Base-by-base conservation (phyloP, 2,113 vertebrate species). In the Periophthalmodon schlosseri region DNA sequence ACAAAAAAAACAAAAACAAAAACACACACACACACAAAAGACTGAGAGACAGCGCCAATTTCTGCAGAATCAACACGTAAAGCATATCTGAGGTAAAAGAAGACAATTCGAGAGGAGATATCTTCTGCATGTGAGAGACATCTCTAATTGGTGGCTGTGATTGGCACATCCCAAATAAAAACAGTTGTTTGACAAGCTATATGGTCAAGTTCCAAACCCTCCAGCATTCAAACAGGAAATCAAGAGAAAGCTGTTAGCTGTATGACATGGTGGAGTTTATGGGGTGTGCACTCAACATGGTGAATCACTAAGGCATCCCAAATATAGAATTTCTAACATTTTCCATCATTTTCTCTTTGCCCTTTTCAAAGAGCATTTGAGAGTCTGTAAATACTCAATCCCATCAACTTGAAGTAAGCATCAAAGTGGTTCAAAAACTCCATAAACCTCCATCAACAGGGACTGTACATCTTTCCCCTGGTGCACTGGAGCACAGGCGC, bases 391-490 rank as follows among this genome's bases (percentile, higher is more conserved):
- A 56, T 56, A n/a, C 57, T 60, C 12, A 60, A 60, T 60, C 57
- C 57, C 14, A 60, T 60, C 57, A 60, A 56, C 20, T 21, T 56
- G 56, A 12, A 23, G 57, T 14, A 60, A 60, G 24, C 24, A 13
- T 34, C 3, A 64, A 64, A 65, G 20, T 69, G 28, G 50, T 73
- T 66, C 69, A 82, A 67, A 82, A 63, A 69, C 70, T 50, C 57
- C n/a, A 50, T 0, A 75, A 33, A 58, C 36, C 52, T 64, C 70
- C 47, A 73, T 68, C 57, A 68, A 50, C 23, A 15, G 0, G 4
- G 7, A n/a, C n/a, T 57, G 76, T 11, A 21, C 8, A 8, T 82
- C 68, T 49, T 47, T 60, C 46, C 14, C 52, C 52, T 21, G 52
- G 52, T 56, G 52, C 52, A 56, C 52, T n/a, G 36, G 13, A 54